A percentile compares a stretch with the other conserved stretches of the same genome.
These are phyloP conservation scores for Pyrrhia umbra DNA, from an alignment of 2,888 invertebrate species.

Conservation along the genomic window DNA sequence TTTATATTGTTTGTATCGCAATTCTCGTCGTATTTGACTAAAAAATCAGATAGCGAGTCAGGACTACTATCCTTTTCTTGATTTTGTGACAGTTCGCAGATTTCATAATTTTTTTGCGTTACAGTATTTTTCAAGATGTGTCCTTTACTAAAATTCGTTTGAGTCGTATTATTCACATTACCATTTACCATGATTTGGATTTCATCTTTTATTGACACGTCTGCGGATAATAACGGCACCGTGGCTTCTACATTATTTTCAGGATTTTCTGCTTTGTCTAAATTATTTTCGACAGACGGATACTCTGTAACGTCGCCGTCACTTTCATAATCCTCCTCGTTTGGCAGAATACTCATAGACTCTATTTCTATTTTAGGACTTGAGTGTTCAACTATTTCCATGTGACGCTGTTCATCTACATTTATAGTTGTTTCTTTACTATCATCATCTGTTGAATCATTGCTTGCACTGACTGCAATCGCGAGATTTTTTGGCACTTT, in stretches of 20 bases:
- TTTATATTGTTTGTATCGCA: conserved; percentile 1
- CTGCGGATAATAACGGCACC: background rate
- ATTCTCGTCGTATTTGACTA: conserved; percentile 12
- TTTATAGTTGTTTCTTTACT: conserved; percentile 16
- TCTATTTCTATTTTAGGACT: background rate
- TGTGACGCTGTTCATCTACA: conserved; percentile 3
- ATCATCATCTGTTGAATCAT: background rate
- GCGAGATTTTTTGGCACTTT: no score
- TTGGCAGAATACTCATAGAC: conserved; percentile 36
- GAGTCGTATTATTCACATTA: background rate
- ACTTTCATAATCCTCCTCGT: background rate
- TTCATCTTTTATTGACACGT: no score
- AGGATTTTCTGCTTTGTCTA: background rate
- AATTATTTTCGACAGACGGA: no score
- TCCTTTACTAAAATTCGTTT: background rate
- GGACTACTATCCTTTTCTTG: background rate
- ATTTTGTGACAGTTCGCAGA: background rate
- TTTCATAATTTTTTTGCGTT: background rate
- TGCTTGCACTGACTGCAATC: background rate
- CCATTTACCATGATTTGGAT: no score
- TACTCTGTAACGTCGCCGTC: background rate
- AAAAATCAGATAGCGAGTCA: conserved; percentile 15
- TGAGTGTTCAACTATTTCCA: conserved; percentile 13
- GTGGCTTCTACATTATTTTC: background rate
- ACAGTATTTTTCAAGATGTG: background rate